Evolutionary conservation across 2,888 invertebrate genomes (phyloP).

Genomic region (Oxyscelio sp.): DNA sequence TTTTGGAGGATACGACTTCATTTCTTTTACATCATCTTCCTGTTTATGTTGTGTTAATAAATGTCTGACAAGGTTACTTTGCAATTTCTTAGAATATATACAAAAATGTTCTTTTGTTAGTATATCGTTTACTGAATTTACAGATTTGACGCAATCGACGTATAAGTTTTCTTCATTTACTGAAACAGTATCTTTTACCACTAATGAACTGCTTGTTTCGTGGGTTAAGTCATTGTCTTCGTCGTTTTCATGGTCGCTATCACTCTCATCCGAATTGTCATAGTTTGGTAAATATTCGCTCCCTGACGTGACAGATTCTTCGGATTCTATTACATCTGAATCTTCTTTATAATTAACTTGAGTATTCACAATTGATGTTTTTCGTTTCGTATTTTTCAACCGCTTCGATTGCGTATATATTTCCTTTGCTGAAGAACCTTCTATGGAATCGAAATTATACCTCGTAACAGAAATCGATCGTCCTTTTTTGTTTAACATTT

Average conservation of each 20-base stretch:
- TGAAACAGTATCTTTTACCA: background rate
- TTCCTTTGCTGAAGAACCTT: too few relatives aligned
- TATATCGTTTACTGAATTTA: background rate
- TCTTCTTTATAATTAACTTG: too few relatives aligned
- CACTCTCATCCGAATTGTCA: too few relatives aligned
- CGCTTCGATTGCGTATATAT: too few relatives aligned
- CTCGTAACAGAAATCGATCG: too few relatives aligned
- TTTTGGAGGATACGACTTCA: background rate
- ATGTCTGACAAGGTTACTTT: constrained; percentile 32
- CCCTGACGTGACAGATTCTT: constrained; percentile 1
- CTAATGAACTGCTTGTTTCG: background rate
- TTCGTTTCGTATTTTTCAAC: too few relatives aligned
- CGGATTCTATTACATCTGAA: too few relatives aligned
- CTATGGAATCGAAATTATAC: too few relatives aligned
- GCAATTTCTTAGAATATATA: constrained; percentile 32
- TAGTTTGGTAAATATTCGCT: constrained; percentile 6
- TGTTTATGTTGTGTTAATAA: constrained; percentile 32
- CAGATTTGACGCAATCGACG: constrained; percentile 14
- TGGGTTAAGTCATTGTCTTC: constrained; percentile 1
- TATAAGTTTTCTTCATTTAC: constrained; percentile 7
- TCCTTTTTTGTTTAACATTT: too few relatives aligned
- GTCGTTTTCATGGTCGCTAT: background rate
- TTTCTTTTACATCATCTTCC: constrained; percentile 29
- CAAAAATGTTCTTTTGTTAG: constrained; percentile 38
- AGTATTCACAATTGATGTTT: too few relatives aligned